phyloP scores from a whole-genome alignment of 2,797 vertebrate species.

The Sphenodon punctatus region DNA sequence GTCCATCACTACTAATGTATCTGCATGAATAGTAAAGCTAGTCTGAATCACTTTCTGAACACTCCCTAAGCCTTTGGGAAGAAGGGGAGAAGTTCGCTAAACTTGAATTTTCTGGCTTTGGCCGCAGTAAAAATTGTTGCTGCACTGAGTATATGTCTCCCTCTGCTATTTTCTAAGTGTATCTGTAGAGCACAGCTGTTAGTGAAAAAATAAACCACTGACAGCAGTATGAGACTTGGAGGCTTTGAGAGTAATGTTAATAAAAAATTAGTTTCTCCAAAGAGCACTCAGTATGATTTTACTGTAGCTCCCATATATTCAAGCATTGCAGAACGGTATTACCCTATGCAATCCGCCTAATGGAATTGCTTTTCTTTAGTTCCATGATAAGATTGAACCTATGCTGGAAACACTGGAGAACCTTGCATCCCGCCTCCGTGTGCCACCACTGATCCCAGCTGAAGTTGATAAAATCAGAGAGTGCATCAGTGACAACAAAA shows the following conservation, averaged over 20 bases:
- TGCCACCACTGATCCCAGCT: conserved; percentile 92
- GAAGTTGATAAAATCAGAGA: conserved; percentile 99
- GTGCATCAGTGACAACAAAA: conserved; percentile 93
- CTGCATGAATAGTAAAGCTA: accelerated
- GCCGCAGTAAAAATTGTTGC: accelerated
- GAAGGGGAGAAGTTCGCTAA: accelerated
- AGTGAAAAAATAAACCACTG: neutral
- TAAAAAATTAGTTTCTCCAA: too few species aligned
- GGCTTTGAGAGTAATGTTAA: neutral
- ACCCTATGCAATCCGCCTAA: neutral
- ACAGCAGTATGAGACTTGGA: neutral
- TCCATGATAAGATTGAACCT: conserved; percentile 98
- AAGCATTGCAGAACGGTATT: accelerated
- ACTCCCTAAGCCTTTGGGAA: accelerated
- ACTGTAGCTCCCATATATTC: accelerated
- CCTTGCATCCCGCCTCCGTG: conserved; percentile 88
- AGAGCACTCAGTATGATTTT: neutral
- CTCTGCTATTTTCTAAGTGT: accelerated
- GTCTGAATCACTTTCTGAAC: accelerated
- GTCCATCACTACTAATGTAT: accelerated
- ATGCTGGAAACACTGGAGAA: conserved; percentile 94
- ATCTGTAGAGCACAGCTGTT: neutral
- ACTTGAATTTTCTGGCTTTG: accelerated
- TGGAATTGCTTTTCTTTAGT: conserved; percentile 73
- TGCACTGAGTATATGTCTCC: neutral